Conservation (phyloP, 2,888 invertebrate genomes). For the Nomada fucata region DNA sequence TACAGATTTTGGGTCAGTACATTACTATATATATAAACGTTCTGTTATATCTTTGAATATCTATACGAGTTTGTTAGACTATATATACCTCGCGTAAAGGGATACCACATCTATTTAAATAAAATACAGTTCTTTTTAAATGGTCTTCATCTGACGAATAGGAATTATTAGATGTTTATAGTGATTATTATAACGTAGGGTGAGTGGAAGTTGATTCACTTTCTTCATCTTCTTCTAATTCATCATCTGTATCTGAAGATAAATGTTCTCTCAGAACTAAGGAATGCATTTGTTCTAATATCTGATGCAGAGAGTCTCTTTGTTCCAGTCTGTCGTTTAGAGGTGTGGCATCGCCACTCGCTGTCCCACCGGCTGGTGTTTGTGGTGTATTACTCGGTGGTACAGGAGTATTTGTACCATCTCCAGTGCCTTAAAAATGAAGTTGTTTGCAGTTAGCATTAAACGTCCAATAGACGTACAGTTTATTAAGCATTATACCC, state of each 20-base stretch:
- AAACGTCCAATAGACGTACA: constrained; percentile 13
- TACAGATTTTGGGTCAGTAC: constrained; percentile 35
- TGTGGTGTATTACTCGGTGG: constrained; percentile 83
- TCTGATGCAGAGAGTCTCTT: constrained; percentile 81
- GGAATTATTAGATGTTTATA: constrained; percentile 63
- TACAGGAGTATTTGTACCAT: constrained; percentile 80
- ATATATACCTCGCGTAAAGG: constrained; percentile 29
- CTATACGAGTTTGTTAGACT: constrained; percentile 31
- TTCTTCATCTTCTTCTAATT: constrained; percentile 76
- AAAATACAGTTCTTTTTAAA: constrained; percentile 39
- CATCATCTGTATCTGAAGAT: constrained; percentile 77
- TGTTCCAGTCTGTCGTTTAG: constrained; percentile 77
- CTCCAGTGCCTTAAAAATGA: constrained; percentile 67
- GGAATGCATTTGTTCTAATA: constrained; percentile 82
- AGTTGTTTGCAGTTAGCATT: not conserved
- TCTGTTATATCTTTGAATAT: constrained; percentile 28
- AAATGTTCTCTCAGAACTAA: constrained; percentile 78
- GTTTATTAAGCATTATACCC: constrained; percentile 68
- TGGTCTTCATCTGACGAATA: constrained; percentile 62
- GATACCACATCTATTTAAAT: constrained; percentile 23
- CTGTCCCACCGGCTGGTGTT: constrained; percentile 80
- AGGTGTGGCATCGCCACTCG: constrained; percentile 81
- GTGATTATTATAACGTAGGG: constrained; percentile 67
- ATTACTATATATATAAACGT: constrained; percentile 24
- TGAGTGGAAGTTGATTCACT: constrained; percentile 75